A percentile compares a stretch with the other conserved stretches of the same genome.
phyloP scores from a whole-genome alignment of 1,140 invertebrate genomes.

The Apis florea region DNA sequence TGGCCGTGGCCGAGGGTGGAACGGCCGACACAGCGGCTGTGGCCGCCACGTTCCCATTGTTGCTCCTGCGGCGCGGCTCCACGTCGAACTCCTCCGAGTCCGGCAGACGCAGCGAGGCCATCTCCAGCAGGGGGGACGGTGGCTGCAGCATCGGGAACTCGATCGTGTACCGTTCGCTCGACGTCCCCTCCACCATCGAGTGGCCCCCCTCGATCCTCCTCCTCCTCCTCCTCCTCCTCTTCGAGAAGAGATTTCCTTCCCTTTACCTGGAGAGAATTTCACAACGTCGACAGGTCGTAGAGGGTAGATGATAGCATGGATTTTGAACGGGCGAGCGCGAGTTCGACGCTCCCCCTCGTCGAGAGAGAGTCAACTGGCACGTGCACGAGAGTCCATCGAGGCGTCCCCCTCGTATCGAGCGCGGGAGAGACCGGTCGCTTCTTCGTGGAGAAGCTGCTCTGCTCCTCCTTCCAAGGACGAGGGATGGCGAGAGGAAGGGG shows the following conservation, averaged over 20 bases:
- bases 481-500: too few relatives aligned
- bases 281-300: too few relatives aligned
- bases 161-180: slow-evolving; percentile 37
- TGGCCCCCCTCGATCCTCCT: too few relatives aligned
- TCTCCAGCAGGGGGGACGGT: slow-evolving; percentile 73
- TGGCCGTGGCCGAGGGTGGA: slow-evolving; percentile 48
- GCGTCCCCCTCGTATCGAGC: slow-evolving; percentile 12
- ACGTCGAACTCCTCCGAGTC: slow-evolving; percentile 80
- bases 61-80: slow-evolving; percentile 71
- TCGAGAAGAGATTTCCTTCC: too few relatives aligned
- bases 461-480: too few relatives aligned
- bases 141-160: slow-evolving; percentile 73
- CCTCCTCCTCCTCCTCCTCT: too few relatives aligned
- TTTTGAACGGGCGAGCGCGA: too few relatives aligned
- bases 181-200: background rate
- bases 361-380: slow-evolving; percentile 38
- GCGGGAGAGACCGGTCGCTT: too few relatives aligned
- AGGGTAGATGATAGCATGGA: too few relatives aligned
- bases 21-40: slow-evolving; percentile 58
- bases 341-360: slow-evolving; percentile 41
- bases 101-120: slow-evolving; percentile 80
- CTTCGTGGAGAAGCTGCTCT: too few relatives aligned
- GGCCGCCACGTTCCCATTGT: slow-evolving; percentile 56
- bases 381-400: slow-evolving; percentile 41
- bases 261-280: too few relatives aligned